Percentiles rank a stretch among this genome's conserved stretches.
These are phyloP conservation scores for Colletes gigas DNA, from an alignment of 1,140 invertebrate species.

Conservation along the genomic window DNA sequence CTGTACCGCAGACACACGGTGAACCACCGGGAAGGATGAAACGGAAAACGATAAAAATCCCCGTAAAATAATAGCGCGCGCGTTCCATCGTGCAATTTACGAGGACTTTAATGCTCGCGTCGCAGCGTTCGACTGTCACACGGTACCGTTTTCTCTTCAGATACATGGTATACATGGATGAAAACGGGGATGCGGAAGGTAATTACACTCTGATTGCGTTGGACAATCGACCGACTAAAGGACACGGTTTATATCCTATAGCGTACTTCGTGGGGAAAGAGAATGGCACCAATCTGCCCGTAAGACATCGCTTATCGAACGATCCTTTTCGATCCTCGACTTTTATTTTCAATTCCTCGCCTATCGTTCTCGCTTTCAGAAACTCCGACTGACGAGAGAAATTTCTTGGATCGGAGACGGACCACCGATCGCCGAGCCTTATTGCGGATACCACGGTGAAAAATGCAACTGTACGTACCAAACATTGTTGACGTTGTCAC, in stretches of 20 bases:
- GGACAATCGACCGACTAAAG: conserved; percentile 77
- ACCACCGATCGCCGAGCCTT: conserved; percentile 94
- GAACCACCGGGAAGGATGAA: background rate
- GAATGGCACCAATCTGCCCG: conserved; percentile 81
- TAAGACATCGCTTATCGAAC: conserved; percentile 71
- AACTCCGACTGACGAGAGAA: conserved; percentile 84
- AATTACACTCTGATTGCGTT: conserved; percentile 95
- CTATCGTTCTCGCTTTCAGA: conserved; percentile 80
- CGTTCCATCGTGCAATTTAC: conserved; percentile 19
- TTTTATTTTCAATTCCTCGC: background rate
- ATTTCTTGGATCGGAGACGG: conserved; percentile 90
- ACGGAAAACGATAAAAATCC: background rate
- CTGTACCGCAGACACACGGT: background rate
- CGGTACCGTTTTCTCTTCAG: conserved; percentile 75
- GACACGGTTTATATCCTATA: conserved; percentile 88
- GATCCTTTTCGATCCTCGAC: background rate
- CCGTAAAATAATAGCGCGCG: background rate
- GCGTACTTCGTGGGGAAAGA: conserved; percentile 84
- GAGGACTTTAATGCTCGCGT: conserved; percentile 18
- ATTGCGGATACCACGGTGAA: conserved; percentile 94
- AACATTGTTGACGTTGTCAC: background rate
- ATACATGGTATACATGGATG: conserved; percentile 95
- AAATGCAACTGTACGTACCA: conserved; percentile 90
- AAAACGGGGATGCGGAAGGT: conserved; percentile 96
- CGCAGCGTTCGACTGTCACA: conserved; percentile 8